Base-by-base conservation (phyloP, 2,888 invertebrate genomes). In the Chaetogeoica ovagalla region DNA sequence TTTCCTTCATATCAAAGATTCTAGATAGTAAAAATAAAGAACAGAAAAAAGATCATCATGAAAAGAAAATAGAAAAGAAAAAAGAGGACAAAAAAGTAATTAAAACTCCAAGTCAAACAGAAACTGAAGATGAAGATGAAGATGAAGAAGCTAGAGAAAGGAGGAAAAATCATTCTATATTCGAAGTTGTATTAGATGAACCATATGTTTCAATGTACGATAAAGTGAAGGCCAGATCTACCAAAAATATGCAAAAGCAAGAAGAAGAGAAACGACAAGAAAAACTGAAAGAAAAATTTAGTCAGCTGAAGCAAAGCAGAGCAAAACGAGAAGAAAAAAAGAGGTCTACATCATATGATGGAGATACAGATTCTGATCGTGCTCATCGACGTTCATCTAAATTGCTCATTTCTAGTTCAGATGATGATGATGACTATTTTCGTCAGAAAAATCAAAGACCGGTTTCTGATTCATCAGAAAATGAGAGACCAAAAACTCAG, bases 161-260 rank as follows among this genome's bases (percentile, higher is more conserved):
- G 62, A 83, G 82, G 39, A 94, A 94, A 86, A 94, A 94, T 86
- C 95, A 94, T 88, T 95, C 95, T 79, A 95, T 95, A 85, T 95
- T 96, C 86, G 95, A 95, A 85, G 94, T 95, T 81, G 91, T 94
- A 66, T 93, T 94, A 85, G 95, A 95, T 85, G 95, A 93, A 82
- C 95, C 96, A 1, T 96, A 96, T 85, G 94, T 96, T 82, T 97
- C 97, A 15, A 98, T 98, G 97, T 98, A 98, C 86, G 97, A 97
- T 86, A 97, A 97, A 87, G 96, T 96, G 0, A 96, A 96, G 87
- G 96, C 96, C 5, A 90, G 96, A 62, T 95, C 96, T 39, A 95
- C 95, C 84, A 95, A 96, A 87, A 96, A 95, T 86, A 94, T 95
- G 93, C 94, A 95, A 86, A 95, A 95, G 85, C 92, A 94, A 85